Base-by-base conservation (phyloP, 2,888 invertebrate species). In the Lordiphosa fenestrarum region DNA sequence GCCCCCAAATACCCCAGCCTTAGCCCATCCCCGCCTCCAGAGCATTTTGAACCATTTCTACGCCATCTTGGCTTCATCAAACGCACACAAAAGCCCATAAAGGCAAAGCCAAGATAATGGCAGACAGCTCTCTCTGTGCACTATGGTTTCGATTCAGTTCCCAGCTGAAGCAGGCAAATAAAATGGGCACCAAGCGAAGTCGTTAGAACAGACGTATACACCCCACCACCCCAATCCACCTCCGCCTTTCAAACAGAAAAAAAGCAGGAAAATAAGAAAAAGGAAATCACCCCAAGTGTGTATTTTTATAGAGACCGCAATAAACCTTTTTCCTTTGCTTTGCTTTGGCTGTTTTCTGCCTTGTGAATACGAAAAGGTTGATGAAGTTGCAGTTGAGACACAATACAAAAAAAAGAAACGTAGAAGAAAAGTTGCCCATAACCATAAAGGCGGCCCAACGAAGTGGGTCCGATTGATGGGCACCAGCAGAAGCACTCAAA, bases 221-320 rank as follows among this genome's bases (percentile, higher is more conserved):
- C 37, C 40, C 49, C 46, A n/a, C n/a, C n/a, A n/a, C 15, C 1
- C 15, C 15, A 30, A 46, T 53, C 52, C 58, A 51, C 35, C 39
- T 19, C 68, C 77, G 66, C 56, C 66, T 68, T 15, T 1, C 15
- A 30, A 42, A 42, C 25, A 25, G 12, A 30, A n/a, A n/a, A n/a
- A n/a, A n/a, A n/a, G n/a, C n/a, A 44, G 15, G 15, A 15, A 15
- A 15, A 44, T 44, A 33, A 44, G 15, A 33, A 44, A 44, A 44
- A 44, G 84, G 70, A 76, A 84, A 81, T 84, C 80, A 80, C 80
- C 80, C 80, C 84, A 84, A 80, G 84, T 78, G 78, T 78, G 77
- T 83, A 83, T 81, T 84, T 84, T 81, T 83, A 80, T 84, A 77
- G 84, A 84, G 84, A 81, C 84, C 80, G 84, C 80, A 80, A 80